Base-by-base conservation (phyloP, 2,888 invertebrate genomes). In the Parascotia fuliginaria region DNA sequence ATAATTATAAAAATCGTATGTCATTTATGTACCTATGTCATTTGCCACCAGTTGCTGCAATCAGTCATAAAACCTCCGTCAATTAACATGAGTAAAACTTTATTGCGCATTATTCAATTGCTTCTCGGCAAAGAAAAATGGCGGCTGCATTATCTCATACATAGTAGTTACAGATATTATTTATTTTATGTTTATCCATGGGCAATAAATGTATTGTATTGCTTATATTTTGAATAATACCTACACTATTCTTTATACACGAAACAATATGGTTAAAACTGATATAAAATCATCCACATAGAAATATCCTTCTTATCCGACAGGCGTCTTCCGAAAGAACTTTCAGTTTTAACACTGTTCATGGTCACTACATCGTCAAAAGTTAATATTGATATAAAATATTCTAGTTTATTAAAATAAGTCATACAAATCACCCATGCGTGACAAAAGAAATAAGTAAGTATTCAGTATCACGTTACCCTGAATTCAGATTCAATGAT, bases 11-110 rank as follows among this genome's bases (percentile, higher is more conserved):
- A 32, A 32, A 16, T 15, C n/a, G 16, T 14, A 39, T 41, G 41
- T 41, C 36, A 19, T 13, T 15, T 16, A 15, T 11, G 3, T 28
- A 49, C 40, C 44, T 42, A 34, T 24, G 24, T 24, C 24, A 44
- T 62, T 62, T 47, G 29, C 44, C 52, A 53, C 55, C 57, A 47
- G 11, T 32, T 29, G 43, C 37, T 38, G 29, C 46, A 55, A 43
- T 40, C 52, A 51, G 58, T 70, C 69, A 56, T 75, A 72, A 77
- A 73, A 56, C 42, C 32, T 28, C 44, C 50, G 52, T 53, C 71
- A 73, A 79, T 79, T 76, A 77, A 65, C 67, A 58, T 69, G 60
- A 58, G 73, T 80, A 77, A 74, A 73, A 45, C 62, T 79, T 79
- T 79, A 79, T 64, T 63, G 55, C 60, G 45, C 53, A 54, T 68